These are phyloP conservation scores for Heliconius ethilla DNA, from an alignment of 2,888 invertebrate genomes.

Conservation along the genomic window DNA sequence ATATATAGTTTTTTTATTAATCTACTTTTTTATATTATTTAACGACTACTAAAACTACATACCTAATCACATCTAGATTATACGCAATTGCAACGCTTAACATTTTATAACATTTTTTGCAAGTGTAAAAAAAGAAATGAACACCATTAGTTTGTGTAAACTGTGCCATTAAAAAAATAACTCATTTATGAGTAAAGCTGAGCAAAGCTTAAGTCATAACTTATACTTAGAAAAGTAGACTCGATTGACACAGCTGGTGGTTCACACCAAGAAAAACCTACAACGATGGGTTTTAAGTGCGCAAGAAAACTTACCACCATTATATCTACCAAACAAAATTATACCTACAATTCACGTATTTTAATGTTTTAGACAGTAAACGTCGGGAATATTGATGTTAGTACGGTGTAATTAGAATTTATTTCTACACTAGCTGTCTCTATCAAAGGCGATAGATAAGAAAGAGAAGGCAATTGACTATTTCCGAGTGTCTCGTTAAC, in stretches of 20 bases:
- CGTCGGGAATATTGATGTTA: conserved; percentile 22
- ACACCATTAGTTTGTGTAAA: background rate
- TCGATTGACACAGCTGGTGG: too few relatives aligned
- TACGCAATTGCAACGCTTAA: background rate
- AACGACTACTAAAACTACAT: background rate
- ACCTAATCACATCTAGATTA: too few relatives aligned
- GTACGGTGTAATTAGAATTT: conserved; percentile 32
- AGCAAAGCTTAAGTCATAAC: background rate
- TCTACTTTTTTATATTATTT: background rate
- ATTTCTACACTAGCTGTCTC: conserved; percentile 49
- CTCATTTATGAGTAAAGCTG: background rate
- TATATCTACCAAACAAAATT: background rate
- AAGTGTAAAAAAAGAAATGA: background rate
- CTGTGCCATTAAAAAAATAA: background rate
- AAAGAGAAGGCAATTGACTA: conserved; percentile 33
- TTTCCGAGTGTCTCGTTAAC: conserved; percentile 40
- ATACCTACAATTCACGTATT: background rate
- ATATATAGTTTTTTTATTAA: too few relatives aligned
- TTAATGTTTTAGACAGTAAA: conserved; percentile 21
- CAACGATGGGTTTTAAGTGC: background rate
- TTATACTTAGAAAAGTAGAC: background rate
- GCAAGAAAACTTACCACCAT: background rate
- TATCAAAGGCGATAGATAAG: conserved; percentile 23
- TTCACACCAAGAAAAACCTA: background rate
- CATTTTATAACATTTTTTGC: too few relatives aligned